phyloP scores from a whole-genome alignment of 2,113 vertebrate genomes.

The Elachura formosa region DNA sequence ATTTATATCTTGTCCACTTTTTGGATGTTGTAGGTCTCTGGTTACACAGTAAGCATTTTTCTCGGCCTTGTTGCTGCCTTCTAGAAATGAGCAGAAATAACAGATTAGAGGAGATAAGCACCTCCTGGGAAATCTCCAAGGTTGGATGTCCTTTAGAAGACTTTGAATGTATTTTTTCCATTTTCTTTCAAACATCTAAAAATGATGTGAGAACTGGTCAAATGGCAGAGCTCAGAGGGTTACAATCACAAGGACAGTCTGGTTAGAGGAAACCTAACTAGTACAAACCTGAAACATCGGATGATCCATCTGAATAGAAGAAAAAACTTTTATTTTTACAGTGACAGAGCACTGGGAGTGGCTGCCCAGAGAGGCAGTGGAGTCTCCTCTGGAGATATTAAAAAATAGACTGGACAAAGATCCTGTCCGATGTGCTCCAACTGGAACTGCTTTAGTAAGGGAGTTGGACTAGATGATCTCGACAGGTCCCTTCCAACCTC shows the following conservation, averaged over 20 bases:
- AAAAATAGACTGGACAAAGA: neutral
- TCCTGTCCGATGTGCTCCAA: neutral
- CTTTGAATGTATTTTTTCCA: neutral
- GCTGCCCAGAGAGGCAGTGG: neutral
- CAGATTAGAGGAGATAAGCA: neutral
- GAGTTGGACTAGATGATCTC: neutral
- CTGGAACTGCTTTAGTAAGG: neutral
- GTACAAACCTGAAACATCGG: neutral
- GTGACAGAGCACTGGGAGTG: neutral
- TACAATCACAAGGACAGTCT: neutral
- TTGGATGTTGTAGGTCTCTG: neutral
- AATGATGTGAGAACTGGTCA: neutral
- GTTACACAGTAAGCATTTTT: neutral
- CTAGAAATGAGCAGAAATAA: neutral
- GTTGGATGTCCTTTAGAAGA: neutral
- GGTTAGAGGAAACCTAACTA: neutral
- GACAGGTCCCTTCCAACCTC: neutral
- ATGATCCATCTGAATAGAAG: neutral
- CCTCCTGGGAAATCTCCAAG: neutral
- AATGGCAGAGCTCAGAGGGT: neutral
- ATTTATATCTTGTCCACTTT: neutral
- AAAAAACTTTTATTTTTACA: neutral
- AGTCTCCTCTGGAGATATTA: neutral
- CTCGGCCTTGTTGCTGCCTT: neutral
- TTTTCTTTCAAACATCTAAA: neutral